Conservation (phyloP, 2,113 vertebrate genomes). For the Syngnathus typhle region DNA sequence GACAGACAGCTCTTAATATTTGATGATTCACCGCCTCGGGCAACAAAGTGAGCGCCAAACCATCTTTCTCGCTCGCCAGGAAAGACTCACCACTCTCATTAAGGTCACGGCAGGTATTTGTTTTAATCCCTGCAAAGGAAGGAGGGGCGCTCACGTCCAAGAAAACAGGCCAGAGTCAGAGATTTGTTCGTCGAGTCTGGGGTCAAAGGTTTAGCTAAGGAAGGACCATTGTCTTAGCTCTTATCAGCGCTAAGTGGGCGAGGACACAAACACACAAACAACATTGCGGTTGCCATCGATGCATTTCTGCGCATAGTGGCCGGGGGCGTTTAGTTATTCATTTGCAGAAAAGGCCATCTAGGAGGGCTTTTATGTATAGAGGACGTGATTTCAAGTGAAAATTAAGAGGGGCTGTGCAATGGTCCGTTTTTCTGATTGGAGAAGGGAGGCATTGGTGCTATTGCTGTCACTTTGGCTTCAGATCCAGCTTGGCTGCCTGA, state of each 20-base stretch:
- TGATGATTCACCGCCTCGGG: constrained; percentile 24
- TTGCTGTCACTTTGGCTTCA: constrained; percentile 61
- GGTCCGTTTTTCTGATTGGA: background rate
- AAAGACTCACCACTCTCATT: constrained; percentile 48
- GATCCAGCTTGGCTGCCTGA: constrained; percentile 49
- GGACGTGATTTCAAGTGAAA: constrained; percentile 15
- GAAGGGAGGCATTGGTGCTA: constrained; percentile 11
- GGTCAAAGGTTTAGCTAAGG: constrained; percentile 38
- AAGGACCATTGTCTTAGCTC: constrained; percentile 43
- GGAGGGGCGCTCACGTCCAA: constrained; percentile 31
- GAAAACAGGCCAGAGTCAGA: constrained; percentile 37
- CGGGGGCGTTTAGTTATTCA: background rate
- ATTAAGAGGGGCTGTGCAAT: background rate
- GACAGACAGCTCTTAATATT: constrained; percentile 16
- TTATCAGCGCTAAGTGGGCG: constrained; percentile 45
- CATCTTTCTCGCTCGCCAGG: constrained; percentile 24
- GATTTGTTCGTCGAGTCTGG: constrained; percentile 58
- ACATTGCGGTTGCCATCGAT: constrained; percentile 13
- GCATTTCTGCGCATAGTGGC: constrained; percentile 4
- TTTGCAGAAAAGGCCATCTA: background rate
- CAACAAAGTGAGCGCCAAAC: constrained; percentile 7
- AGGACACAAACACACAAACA: constrained; percentile 19
- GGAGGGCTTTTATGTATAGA: background rate
- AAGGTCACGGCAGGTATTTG: constrained; percentile 41
- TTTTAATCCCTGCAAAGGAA: constrained; percentile 41